Base-by-base conservation (phyloP, 2,888 invertebrate species). In the Protonemura montana region DNA sequence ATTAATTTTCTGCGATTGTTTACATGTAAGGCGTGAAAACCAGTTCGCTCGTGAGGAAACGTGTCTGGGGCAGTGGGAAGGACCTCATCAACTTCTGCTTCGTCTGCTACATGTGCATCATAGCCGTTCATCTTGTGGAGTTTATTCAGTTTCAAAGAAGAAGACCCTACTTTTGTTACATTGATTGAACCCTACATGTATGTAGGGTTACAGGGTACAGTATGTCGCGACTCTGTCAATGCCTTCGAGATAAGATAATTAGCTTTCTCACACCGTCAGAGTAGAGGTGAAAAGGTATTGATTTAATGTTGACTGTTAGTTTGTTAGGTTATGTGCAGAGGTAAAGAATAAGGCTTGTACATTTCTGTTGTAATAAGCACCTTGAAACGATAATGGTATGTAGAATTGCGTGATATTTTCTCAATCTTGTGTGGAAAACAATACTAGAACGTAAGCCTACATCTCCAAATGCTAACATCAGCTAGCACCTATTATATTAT, bases 391-490 rank as follows among this genome's bases (percentile, higher is more conserved):
- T 84, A 84, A 84, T 84, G 42, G 29, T 59, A 26, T 84, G 42
- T 42, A 27, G 10, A 84, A 76, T 84, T 84, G 59, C 84, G 84
- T 76, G 41, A 83, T 41, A 83, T 83, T 41, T 42, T 83, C 83
- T 83, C 59, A 76, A 59, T 84, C 84, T 84, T 29, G n/a, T n/a
- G n/a, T n/a, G 76, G 82, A n/a, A 84, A 84, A 59, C 29, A 84
- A 84, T 59, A 84, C 59, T 84, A 84, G 59, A 76, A 29, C 84
- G 29, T 84, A 84, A 76, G 29, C 84, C 84, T 76, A 84, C 84
- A 84, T 84, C 59, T 76, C 84, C 84, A 29, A 29, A 28, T 84
- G 76, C 28, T 28, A 76, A 76, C 84, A 59, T 42, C 26, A 26
- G 76, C 84, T 84, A 84, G 16, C 59, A 59, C 84, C 30, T 28